A percentile compares a stretch with the other conserved stretches of the same genome.
phyloP scores from a whole-genome alignment of 2,888 invertebrate genomes.

The Chrysina gloriosa region DNA sequence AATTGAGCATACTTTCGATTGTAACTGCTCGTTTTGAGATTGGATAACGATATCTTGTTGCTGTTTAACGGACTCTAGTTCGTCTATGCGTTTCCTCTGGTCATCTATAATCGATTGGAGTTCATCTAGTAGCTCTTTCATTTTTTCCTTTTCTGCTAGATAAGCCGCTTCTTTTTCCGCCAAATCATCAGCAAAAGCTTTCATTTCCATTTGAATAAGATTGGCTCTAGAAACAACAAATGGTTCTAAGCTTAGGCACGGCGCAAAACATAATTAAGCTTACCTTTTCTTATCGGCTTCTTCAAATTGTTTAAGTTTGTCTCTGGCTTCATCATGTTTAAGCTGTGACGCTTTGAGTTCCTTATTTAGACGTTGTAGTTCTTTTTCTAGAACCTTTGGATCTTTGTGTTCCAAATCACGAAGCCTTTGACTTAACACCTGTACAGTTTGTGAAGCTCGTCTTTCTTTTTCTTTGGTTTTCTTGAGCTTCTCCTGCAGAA shows the following conservation, averaged over 20 bases:
- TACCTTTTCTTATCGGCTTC: slow-evolving; percentile 42
- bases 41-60: slow-evolving; percentile 47
- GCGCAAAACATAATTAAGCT: too few species aligned
- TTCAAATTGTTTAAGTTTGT: slow-evolving; percentile 40
- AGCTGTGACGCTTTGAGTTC: slow-evolving; percentile 41
- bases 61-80: slow-evolving; percentile 41
- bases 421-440: slow-evolving; percentile 32
- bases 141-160: slow-evolving; percentile 45
- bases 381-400: slow-evolving; percentile 37
- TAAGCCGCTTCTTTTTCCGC: slow-evolving; percentile 41
- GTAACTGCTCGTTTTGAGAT: slow-evolving; percentile 44
- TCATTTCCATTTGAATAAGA: slow-evolving; percentile 44
- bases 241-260: neutral
- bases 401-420: slow-evolving; percentile 40
- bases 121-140: slow-evolving; percentile 45
- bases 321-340: slow-evolving; percentile 42
- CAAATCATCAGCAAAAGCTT: slow-evolving; percentile 36
- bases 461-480: slow-evolving; percentile 39
- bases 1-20: slow-evolving; percentile 43
- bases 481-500: slow-evolving; percentile 34
- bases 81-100: slow-evolving; percentile 45
- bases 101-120: slow-evolving; percentile 42
- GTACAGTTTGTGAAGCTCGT: slow-evolving; percentile 37
- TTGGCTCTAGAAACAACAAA: slow-evolving; percentile 6
- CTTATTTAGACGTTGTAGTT: slow-evolving; percentile 38